Conservation (phyloP, 2,888 invertebrate genomes). For the Dryococelus australis region DNA sequence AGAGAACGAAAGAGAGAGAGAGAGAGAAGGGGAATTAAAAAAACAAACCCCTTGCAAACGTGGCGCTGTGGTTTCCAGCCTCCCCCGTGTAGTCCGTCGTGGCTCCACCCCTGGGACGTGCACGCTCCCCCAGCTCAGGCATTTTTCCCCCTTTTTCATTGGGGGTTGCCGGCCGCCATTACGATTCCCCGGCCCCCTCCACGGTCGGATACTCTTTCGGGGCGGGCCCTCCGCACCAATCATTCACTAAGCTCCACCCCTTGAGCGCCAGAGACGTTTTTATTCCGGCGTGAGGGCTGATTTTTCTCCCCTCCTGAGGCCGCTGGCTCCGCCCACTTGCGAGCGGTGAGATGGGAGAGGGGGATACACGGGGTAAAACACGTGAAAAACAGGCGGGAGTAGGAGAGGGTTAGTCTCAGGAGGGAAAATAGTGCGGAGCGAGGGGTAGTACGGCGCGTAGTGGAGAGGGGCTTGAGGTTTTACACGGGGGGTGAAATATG, state of each 20-base stretch:
- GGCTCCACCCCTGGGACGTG: constrained; percentile 28
- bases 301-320: constrained; percentile 19
- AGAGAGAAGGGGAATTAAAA: not conserved
- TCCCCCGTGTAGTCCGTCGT: not conserved
- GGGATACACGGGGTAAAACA: not conserved
- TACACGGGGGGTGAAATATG: constrained; percentile 24
- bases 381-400: not conserved
- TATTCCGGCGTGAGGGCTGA: not conserved
- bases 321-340: constrained; percentile 18
- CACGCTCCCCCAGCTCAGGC: not conserved
- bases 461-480: not conserved
- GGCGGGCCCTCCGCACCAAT: constrained; percentile 38
- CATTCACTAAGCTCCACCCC: constrained; percentile 41
- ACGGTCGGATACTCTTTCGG: not conserved
- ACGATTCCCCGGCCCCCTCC: constrained; percentile 32
- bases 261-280: constrained; percentile 34
- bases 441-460: not conserved
- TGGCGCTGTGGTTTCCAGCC: constrained; percentile 6
- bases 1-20: not conserved
- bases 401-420: constrained; percentile 5
- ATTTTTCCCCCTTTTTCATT: constrained; percentile 41
- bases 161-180: constrained; percentile 29
- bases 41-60: not conserved
- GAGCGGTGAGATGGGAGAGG: not conserved
- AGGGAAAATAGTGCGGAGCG: not conserved